Evolutionary conservation across 2,113 vertebrate genomes (phyloP), one percentile per base, ranked within the genome.

Genomic region (Paradisaea rubra): DNA sequence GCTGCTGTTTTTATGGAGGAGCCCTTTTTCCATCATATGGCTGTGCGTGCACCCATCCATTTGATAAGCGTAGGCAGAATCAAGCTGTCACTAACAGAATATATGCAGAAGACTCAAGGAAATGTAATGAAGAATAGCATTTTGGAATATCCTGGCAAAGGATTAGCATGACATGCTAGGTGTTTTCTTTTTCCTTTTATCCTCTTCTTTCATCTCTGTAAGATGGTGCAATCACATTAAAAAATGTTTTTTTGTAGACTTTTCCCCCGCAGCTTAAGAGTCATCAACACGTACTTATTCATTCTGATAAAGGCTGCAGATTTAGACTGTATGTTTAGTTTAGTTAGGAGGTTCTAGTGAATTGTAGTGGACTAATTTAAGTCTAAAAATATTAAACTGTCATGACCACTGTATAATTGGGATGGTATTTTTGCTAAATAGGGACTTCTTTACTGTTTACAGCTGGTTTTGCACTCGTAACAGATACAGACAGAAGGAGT

Each of bases 401-500:
- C 10, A 0, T 86, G 74, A 81, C 68, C 93, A n/a, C 56, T 88
- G 41, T 81, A 81, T 78, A 83, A 88, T 63, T 13, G 1, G 54
- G 52, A 42, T 68, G n/a, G 44, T 72, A 66, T 88, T 93, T 93
- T 89, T 95, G 44, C 76, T 91, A 93, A 81, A 80, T 47, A 85
- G 79, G 60, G 82, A 30, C 56, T 19, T 81, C 47, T 95, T 93
- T 80, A 89, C 88, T 85, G 44, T 91, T 95, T 91, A 92, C 85
- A 83, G 71, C 87, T 94, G 85, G 50, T 81, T 93, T 95, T 90
- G 68, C 59, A 69, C 66, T 66, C 0, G 0, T 88, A 77, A 73
- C 37, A 71, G 72, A 90, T 86, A 86, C 52, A 88, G 86, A 85
- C 91, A 95, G 95, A 95, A 95, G 88, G 93, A 86, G 82, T 7